Evolutionary conservation across 2,888 invertebrate genomes (phyloP).

Genomic region (Campoplex nolae): DNA sequence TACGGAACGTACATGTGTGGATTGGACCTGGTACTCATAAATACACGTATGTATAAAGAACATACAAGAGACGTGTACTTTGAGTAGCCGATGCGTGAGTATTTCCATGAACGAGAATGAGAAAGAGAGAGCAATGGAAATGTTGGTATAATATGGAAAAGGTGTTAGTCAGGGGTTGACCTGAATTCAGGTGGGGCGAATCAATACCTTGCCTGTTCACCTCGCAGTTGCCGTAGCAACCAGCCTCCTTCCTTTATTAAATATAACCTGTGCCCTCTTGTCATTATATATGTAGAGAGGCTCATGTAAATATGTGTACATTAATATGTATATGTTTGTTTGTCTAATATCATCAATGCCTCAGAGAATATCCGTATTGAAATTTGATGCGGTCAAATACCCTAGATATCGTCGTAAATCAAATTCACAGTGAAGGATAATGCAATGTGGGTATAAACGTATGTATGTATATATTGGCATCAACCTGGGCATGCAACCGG

Average conservation of each 20-base stretch:
- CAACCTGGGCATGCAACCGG: slow-evolving; percentile 5
- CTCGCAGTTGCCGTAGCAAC: slow-evolving; percentile 83
- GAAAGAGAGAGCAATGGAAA: slow-evolving; percentile 60
- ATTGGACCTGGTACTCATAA: neutral
- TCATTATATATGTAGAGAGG: slow-evolving; percentile 42
- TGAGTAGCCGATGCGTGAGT: slow-evolving; percentile 43
- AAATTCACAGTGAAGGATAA: slow-evolving; percentile 32
- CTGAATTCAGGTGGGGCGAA: slow-evolving; percentile 84
- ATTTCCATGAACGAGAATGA: slow-evolving; percentile 31
- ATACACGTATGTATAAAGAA: neutral
- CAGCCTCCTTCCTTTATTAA: slow-evolving; percentile 83
- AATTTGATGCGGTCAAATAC: slow-evolving; percentile 35
- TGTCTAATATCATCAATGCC: slow-evolving; percentile 9
- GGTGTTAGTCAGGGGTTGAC: slow-evolving; percentile 84
- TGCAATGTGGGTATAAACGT: neutral
- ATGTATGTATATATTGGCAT: neutral
- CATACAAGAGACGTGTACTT: neutral
- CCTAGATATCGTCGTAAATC: slow-evolving; percentile 43
- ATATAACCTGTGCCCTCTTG: slow-evolving; percentile 77
- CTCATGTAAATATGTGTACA: slow-evolving; percentile 19
- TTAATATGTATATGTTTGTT: neutral
- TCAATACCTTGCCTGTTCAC: slow-evolving; percentile 84
- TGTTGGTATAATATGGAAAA: slow-evolving; percentile 77
- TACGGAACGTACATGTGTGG: slow-evolving; percentile 4
- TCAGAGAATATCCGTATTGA: slow-evolving; percentile 25